These are phyloP conservation scores for Leucophenga varia DNA, from an alignment of 1,140 invertebrate species.

Conservation along the genomic window DNA sequence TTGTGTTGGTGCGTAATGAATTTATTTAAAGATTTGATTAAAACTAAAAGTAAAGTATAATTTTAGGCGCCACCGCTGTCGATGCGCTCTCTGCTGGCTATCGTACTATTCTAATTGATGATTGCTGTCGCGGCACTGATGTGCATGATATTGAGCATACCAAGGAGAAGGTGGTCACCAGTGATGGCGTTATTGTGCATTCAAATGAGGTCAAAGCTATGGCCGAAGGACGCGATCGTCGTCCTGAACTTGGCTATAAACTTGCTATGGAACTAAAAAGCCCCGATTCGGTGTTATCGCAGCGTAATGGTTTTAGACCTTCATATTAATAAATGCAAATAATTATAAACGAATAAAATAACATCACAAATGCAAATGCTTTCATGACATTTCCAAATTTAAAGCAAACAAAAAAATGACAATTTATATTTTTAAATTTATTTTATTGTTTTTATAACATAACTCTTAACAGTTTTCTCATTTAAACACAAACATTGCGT, in stretches of 20 bases:
- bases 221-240: constrained; percentile 81
- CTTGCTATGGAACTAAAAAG: constrained; percentile 79
- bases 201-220: constrained; percentile 75
- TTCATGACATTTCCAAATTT: too few species aligned
- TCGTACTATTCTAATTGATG: constrained; percentile 85
- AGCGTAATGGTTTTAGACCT: constrained; percentile 46
- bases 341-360: too few species aligned
- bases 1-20: constrained; percentile 77
- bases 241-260: constrained; percentile 84
- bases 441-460: too few species aligned
- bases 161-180: constrained; percentile 71
- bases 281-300: constrained; percentile 55
- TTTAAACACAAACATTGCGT: too few species aligned
- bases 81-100: constrained; percentile 88
- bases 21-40: constrained; percentile 11
- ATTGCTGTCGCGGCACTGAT: constrained; percentile 87
- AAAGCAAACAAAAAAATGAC: too few species aligned
- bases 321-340: constrained; percentile 26
- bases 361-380: too few species aligned
- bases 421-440: too few species aligned
- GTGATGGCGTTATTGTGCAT: constrained; percentile 77
- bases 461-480: too few species aligned
- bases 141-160: constrained; percentile 80
- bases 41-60: not conserved
- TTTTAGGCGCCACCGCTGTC: constrained; percentile 78